phyloP scores from a whole-genome alignment of 2,888 invertebrate genomes.

The Anoplius nigerrimus region DNA sequence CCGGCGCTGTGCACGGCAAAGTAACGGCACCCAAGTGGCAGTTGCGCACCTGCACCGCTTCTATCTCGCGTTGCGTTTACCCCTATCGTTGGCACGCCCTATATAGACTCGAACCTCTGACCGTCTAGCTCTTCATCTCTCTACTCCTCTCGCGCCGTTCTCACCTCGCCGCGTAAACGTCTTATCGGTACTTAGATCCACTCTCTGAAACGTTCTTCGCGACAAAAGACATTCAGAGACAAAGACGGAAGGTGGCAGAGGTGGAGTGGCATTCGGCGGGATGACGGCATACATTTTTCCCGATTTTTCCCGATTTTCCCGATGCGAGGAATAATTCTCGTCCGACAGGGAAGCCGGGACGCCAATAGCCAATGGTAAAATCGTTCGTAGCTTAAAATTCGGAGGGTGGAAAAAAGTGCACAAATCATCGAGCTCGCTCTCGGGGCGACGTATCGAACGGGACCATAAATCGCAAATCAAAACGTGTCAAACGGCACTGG shows the following conservation, averaged over 20 bases:
- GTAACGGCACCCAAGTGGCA: conserved; percentile 73
- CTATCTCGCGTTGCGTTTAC: conserved; percentile 58
- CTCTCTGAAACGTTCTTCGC: too few relatives aligned
- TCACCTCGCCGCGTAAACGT: too few relatives aligned
- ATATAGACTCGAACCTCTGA: conserved; percentile 2
- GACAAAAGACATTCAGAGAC: too few relatives aligned
- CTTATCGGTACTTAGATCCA: too few relatives aligned
- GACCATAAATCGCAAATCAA: conserved; percentile 71
- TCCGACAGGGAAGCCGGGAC: background rate
- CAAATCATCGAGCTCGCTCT: conserved; percentile 49
- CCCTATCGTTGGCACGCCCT: conserved; percentile 45
- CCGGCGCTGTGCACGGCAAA: conserved; percentile 73
- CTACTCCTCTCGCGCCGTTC: too few relatives aligned
- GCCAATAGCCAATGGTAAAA: too few relatives aligned
- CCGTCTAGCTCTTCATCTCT: too few relatives aligned
- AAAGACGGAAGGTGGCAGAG: too few relatives aligned
- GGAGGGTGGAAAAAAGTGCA: conserved; percentile 36
- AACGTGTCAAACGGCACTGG: conserved; percentile 67
- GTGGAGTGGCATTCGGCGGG: too few relatives aligned
- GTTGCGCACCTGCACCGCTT: conserved; percentile 55
- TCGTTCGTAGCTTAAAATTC: background rate
- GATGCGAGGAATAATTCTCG: background rate
- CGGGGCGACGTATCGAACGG: conserved; percentile 56
- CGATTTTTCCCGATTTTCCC: background rate
- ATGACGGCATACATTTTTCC: background rate